Evolutionary conservation across 2,888 invertebrate genomes (phyloP).

Genomic region (Uloborus plumipes): DNA sequence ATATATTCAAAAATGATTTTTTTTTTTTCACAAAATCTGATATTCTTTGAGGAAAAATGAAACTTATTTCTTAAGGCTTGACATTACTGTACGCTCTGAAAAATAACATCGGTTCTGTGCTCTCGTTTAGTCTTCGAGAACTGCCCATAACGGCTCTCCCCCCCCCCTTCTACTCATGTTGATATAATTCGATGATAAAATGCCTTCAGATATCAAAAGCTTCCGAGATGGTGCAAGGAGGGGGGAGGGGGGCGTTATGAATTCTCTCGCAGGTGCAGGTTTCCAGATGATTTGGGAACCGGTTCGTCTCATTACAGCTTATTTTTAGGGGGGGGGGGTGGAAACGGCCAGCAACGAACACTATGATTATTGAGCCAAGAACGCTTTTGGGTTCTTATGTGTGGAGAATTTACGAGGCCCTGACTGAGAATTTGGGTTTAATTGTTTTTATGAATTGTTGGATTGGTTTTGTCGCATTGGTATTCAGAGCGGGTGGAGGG

Average conservation of each 20-base stretch:
- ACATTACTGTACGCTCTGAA: no score
- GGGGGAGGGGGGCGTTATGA: constrained; percentile 19
- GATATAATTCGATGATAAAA: constrained; percentile 57
- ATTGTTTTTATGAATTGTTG: no score
- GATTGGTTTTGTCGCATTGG: no score
- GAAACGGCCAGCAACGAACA: constrained; percentile 43
- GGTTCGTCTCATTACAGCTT: constrained; percentile 54
- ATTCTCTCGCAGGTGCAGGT: constrained; percentile 53
- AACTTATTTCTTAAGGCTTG: no score
- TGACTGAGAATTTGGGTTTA: neutral
- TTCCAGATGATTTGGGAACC: constrained; percentile 50
- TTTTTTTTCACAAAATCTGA: no score
- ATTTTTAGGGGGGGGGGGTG: constrained; percentile 6
- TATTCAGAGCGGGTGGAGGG: no score
- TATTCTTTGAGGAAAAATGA: no score
- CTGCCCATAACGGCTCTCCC: constrained; percentile 10
- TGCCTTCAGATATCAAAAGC: constrained; percentile 36
- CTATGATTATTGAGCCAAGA: constrained; percentile 56
- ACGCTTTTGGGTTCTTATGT: constrained; percentile 26
- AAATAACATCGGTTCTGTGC: no score
- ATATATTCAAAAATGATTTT: no score
- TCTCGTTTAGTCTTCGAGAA: neutral
- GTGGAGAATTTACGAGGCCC: constrained; percentile 13
- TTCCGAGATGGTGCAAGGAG: neutral
- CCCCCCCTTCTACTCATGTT: constrained; percentile 25